phyloP scores from a whole-genome alignment of 2,113 vertebrate genomes.

The Lampris megalopsis region DNA sequence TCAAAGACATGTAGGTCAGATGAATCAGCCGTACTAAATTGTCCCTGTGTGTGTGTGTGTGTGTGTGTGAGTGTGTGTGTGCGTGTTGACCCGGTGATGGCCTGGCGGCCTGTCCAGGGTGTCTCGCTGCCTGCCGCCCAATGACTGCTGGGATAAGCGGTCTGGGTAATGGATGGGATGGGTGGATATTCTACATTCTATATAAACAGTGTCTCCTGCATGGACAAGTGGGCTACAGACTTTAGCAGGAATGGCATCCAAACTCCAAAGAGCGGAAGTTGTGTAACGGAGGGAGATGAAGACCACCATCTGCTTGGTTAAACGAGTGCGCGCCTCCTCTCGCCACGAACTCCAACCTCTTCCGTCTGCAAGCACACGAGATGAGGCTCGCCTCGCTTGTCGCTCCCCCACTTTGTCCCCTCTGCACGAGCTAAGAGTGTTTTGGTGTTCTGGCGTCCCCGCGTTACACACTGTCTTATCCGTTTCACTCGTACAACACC shows the following conservation, averaged over 20 bases:
- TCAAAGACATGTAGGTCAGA: too few relatives aligned
- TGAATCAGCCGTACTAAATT: too few relatives aligned
- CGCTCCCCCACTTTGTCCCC: conserved; percentile 40
- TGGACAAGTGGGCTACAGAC: conserved; percentile 21
- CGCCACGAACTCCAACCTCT: conserved; percentile 30
- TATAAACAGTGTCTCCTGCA: neutral
- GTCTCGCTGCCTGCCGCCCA: too few relatives aligned
- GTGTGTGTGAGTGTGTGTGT: too few relatives aligned
- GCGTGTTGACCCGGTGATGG: too few relatives aligned
- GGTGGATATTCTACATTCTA: too few relatives aligned
- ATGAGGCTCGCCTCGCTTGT: conserved; percentile 30
- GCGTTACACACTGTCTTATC: conserved; percentile 49
- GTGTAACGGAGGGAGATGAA: conserved; percentile 20
- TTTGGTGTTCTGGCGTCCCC: conserved; percentile 66
- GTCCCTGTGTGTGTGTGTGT: too few relatives aligned
- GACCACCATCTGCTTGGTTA: conserved; percentile 59
- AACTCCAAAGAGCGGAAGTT: conserved; percentile 1
- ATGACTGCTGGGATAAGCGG: too few relatives aligned
- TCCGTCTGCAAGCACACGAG: conserved; percentile 53
- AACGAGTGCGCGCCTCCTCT: conserved; percentile 55
- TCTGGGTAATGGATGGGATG: too few relatives aligned
- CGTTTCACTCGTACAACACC: conserved; percentile 45
- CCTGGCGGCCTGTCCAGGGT: too few relatives aligned
- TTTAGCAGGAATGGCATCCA: conserved; percentile 49
- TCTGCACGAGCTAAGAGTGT: conserved; percentile 67